Evolutionary conservation across 2,113 vertebrate species (phyloP).

Genomic region (Lepisosteus oculatus): DNA sequence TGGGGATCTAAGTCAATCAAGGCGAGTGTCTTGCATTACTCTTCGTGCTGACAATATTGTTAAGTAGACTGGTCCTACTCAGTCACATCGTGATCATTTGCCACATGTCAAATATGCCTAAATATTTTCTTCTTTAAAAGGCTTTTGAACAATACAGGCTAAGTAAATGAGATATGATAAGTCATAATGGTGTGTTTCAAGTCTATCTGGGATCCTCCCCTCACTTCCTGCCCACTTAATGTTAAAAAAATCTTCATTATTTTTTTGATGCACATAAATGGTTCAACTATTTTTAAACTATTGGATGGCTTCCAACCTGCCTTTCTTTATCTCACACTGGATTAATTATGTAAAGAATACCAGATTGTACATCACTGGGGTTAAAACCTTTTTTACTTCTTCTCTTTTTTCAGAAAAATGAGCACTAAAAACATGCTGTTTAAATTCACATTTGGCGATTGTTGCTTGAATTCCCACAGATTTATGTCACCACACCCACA

Average conservation of each 20-base stretch:
- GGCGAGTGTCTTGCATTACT: background rate
- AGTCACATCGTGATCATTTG: background rate
- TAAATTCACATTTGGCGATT: constrained; percentile 81
- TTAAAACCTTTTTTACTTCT: constrained; percentile 59
- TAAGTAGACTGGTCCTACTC: background rate
- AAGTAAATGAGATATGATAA: constrained; percentile 38
- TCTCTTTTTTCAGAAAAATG: background rate
- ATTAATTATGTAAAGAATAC: constrained; percentile 81
- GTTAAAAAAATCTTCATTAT: constrained; percentile 60
- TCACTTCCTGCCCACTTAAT: constrained; percentile 61
- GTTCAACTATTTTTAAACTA: constrained; percentile 78
- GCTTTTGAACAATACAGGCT: constrained; percentile 40
- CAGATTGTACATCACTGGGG: constrained; percentile 73
- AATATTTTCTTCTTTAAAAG: constrained; percentile 20
- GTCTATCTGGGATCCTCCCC: constrained; percentile 50
- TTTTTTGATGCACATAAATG: constrained; percentile 61
- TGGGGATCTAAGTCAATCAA: no score
- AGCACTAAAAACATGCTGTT: constrained; percentile 72
- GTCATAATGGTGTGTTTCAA: constrained; percentile 27
- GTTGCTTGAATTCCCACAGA: constrained; percentile 67
- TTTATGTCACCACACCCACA: constrained; percentile 81
- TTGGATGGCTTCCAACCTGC: constrained; percentile 65
- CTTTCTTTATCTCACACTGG: constrained; percentile 68
- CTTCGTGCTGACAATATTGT: constrained; percentile 33
- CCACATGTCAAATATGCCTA: background rate